phyloP scores from a whole-genome alignment of 2,797 vertebrate species.

The Delichon dasypus region DNA sequence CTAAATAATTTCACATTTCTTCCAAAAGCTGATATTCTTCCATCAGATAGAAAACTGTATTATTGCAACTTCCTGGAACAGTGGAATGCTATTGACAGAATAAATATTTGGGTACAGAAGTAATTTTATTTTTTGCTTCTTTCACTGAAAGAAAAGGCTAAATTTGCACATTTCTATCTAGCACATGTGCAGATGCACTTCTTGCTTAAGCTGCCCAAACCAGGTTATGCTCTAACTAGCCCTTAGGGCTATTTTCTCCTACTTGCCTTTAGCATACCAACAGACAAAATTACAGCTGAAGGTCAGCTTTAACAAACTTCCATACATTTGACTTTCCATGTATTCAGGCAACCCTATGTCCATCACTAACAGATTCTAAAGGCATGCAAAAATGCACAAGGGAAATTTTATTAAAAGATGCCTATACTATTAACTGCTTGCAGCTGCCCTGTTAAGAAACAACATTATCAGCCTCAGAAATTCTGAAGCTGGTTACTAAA shows the following conservation, averaged over 20 bases:
- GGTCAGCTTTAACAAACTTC: slow-evolving; percentile 26
- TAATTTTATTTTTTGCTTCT: slow-evolving; percentile 6
- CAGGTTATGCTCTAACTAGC: slow-evolving; percentile 35
- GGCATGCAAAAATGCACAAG: background rate
- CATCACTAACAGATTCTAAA: slow-evolving; percentile 6
- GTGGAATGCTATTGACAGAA: slow-evolving; percentile 53
- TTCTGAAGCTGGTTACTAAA: background rate
- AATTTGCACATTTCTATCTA: slow-evolving; percentile 24
- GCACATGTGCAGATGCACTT: background rate
- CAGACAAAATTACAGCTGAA: background rate
- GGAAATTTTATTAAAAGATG: slow-evolving; percentile 34
- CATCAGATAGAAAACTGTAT: slow-evolving; percentile 55
- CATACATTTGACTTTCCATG: background rate
- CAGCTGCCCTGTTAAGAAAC: slow-evolving; percentile 14
- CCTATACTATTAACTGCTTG: slow-evolving; percentile 6
- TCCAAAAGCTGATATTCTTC: slow-evolving; percentile 71
- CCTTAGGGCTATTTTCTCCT: slow-evolving; percentile 27
- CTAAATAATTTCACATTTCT: slow-evolving; percentile 71
- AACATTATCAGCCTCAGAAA: background rate
- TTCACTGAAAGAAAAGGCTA: slow-evolving; percentile 22
- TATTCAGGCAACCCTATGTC: background rate
- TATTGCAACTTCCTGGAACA: slow-evolving; percentile 44
- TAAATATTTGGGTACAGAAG: slow-evolving; percentile 31
- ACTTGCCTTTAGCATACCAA: slow-evolving; percentile 1
- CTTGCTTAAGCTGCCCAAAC: background rate